phyloP scores from a whole-genome alignment of 2,797 vertebrate species.

The Rhincodon typus region DNA sequence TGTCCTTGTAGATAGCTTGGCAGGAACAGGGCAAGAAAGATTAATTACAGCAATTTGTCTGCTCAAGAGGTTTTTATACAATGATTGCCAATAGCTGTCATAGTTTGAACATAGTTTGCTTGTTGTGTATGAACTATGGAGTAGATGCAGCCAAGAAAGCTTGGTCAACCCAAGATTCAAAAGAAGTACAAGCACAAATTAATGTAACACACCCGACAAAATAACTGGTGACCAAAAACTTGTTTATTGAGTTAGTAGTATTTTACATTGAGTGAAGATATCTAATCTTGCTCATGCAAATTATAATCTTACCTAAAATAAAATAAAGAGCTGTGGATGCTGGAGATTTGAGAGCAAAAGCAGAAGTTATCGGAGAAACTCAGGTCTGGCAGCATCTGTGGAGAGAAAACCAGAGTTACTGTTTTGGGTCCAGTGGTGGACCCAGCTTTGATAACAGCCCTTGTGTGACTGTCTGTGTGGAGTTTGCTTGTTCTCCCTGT shows the following conservation, averaged over 20 bases:
- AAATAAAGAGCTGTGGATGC: too few species aligned
- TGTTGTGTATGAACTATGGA: too few species aligned
- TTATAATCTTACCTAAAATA: too few species aligned
- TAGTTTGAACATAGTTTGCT: background rate
- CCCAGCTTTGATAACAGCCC: too few species aligned
- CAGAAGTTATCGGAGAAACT: too few species aligned
- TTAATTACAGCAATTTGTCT: background rate
- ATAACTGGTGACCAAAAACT: background rate
- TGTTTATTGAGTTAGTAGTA: background rate
- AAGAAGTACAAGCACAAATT: background rate
- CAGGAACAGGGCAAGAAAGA: conserved; percentile 12
- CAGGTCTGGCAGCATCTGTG: too few species aligned
- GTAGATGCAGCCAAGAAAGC: background rate
- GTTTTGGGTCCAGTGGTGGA: too few species aligned
- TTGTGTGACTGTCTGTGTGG: too few species aligned
- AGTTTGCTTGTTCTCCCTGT: too few species aligned
- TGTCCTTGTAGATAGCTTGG: background rate
- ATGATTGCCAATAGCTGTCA: background rate
- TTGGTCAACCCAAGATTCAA: background rate
- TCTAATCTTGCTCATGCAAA: too few species aligned
- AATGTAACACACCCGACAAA: background rate
- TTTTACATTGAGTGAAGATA: background rate
- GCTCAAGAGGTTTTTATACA: background rate
- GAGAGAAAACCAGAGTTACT: too few species aligned
- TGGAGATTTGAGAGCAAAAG: too few species aligned